Conservation (phyloP, 2,797 vertebrate species). For the Cercopithecus diana region DNA sequence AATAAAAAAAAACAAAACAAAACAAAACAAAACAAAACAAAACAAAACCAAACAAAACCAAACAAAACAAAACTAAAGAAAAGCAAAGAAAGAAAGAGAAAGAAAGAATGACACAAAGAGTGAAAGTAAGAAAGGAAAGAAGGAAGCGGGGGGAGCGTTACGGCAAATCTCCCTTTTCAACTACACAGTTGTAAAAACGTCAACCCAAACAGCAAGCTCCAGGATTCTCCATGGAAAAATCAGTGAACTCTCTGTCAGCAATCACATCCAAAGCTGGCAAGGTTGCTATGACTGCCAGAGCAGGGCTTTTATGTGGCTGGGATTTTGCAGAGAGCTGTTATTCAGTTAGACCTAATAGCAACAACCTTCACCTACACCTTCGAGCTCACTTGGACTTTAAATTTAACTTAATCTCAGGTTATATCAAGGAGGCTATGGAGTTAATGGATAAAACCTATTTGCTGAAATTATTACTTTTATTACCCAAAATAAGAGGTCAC, state of each 20-base stretch:
- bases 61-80: too few relatives aligned
- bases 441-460: slow-evolving; percentile 64
- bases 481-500: slow-evolving; percentile 61
- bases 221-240: background rate
- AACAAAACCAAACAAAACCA: too few relatives aligned
- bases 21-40: too few relatives aligned
- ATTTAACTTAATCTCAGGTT: slow-evolving; percentile 71
- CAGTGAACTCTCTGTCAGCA: background rate
- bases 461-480: slow-evolving; percentile 70
- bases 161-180: background rate
- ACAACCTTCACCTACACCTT: slow-evolving; percentile 55
- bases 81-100: background rate
- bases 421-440: slow-evolving; percentile 42
- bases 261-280: background rate
- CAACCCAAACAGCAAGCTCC: background rate
- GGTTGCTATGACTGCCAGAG: background rate
- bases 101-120: background rate
- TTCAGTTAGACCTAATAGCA: slow-evolving; percentile 24
- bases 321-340: slow-evolving; percentile 30
- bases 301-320: background rate
- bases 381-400: slow-evolving; percentile 64
- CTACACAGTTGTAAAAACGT: slow-evolving; percentile 13
- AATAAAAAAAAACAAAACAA: too few relatives aligned
- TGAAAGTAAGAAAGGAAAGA: background rate
- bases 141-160: too few relatives aligned